Conservation (phyloP, 2,113 vertebrate genomes). For the Sigmodon hispidus region DNA sequence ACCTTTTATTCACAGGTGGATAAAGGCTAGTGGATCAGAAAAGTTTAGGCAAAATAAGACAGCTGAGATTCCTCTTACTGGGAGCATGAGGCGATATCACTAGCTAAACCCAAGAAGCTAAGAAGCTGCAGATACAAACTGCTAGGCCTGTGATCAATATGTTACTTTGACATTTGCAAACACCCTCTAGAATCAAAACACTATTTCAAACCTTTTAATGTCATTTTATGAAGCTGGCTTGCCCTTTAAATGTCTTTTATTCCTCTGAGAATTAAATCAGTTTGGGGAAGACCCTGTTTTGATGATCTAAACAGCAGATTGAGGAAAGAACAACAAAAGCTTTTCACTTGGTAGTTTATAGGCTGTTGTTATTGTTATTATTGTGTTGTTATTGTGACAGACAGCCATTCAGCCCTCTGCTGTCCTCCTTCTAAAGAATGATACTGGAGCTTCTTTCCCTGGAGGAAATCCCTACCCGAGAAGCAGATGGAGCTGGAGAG, state of each 20-base stretch:
- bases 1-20: neutral
- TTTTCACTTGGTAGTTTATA: conserved; percentile 29
- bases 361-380: conserved; percentile 2
- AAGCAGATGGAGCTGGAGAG: neutral
- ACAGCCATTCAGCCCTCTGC: neutral
- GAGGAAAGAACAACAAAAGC: neutral
- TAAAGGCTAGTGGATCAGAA: neutral
- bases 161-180: conserved; percentile 82
- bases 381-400: neutral
- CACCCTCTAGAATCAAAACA: conserved; percentile 63
- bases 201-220: conserved; percentile 78
- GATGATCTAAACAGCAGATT: conserved; percentile 48
- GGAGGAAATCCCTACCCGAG: neutral
- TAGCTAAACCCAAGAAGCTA: conserved; percentile 57
- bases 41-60: conserved; percentile 23
- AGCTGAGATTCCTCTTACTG: neutral
- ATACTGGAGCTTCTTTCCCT: neutral
- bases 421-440: conserved; percentile 4
- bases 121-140: conserved; percentile 50
- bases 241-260: conserved; percentile 72
- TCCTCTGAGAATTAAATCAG: conserved; percentile 51
- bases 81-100: neutral
- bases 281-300: conserved; percentile 58
- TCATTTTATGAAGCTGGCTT: conserved; percentile 63
- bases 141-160: conserved; percentile 72